A percentile compares a stretch with the other conserved stretches of the same genome.
Evolutionary conservation across 2,888 invertebrate species (phyloP).

Genomic region (Cataglyphis altisquamis): DNA sequence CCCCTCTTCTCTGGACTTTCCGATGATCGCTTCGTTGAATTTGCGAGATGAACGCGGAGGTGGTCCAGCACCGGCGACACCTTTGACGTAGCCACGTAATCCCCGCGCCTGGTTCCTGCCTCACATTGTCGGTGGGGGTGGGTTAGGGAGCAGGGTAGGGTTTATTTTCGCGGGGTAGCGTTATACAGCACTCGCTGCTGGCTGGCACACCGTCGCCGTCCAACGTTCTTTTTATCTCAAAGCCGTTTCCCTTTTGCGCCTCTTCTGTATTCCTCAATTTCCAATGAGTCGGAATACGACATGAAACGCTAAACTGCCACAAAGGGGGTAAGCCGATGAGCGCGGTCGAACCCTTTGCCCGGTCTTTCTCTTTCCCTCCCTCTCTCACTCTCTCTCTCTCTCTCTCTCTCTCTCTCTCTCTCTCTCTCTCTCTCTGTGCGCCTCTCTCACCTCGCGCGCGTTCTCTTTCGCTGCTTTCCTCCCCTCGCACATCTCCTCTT

Average conservation of each 20-base stretch:
- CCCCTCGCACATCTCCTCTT: slow-evolving; percentile 38
- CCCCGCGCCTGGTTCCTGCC: slow-evolving; percentile 33
- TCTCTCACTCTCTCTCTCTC: slow-evolving; percentile 47
- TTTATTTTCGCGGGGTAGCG: slow-evolving; percentile 71
- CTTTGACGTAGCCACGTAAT: slow-evolving; percentile 53
- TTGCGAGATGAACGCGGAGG: slow-evolving; percentile 29
- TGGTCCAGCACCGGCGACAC: slow-evolving; percentile 42
- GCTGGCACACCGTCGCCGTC: slow-evolving; percentile 64
- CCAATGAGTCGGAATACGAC: slow-evolving; percentile 86
- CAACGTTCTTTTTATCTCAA: slow-evolving; percentile 83
- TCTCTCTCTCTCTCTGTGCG: slow-evolving; percentile 32
- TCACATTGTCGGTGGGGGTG: slow-evolving; percentile 33
- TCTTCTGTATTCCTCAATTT: slow-evolving; percentile 84
- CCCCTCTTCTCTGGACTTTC: slow-evolving; percentile 37
- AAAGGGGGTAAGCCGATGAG: slow-evolving; percentile 81
- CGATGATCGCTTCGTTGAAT: slow-evolving; percentile 49
- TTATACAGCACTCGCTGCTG: slow-evolving; percentile 59
- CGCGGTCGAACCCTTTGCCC: slow-evolving; percentile 74
- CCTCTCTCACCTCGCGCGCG: slow-evolving; percentile 52
- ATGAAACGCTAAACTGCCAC: slow-evolving; percentile 85
- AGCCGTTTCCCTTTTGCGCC: slow-evolving; percentile 83
- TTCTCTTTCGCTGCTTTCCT: slow-evolving; percentile 82
- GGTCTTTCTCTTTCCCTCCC: slow-evolving; percentile 59
- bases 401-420: slow-evolving; percentile 46
- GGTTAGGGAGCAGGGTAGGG: slow-evolving; percentile 49